These are phyloP conservation scores for Halictus ligatus DNA, from an alignment of 2,888 invertebrate species.

Conservation along the genomic window DNA sequence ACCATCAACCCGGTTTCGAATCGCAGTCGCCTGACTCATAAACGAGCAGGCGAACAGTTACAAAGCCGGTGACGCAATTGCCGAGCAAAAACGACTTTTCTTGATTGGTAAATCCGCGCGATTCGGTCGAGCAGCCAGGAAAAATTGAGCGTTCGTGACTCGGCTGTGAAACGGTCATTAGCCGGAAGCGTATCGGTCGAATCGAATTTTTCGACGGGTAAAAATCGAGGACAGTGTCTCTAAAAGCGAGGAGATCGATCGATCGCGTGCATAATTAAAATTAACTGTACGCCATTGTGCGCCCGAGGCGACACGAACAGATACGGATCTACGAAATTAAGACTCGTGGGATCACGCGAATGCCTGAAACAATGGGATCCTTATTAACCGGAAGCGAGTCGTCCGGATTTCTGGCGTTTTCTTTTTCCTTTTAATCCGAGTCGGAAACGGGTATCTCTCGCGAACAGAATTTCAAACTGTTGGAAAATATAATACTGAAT, in stretches of 20 bases:
- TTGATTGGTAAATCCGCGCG: neutral
- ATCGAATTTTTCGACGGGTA: neutral
- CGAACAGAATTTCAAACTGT: neutral
- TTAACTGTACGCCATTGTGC: constrained; percentile 17
- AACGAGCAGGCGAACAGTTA: neutral
- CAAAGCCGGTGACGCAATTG: neutral
- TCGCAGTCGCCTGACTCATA: neutral
- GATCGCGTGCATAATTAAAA: neutral
- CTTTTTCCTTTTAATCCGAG: neutral
- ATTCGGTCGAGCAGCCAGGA: constrained; percentile 5
- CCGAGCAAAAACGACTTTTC: neutral
- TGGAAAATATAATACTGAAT: neutral
- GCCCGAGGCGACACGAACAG: neutral
- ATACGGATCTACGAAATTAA: constrained; percentile 27
- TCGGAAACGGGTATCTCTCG: neutral
- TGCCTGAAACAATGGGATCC: constrained; percentile 4
- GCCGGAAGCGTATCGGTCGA: neutral
- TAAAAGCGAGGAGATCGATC: neutral
- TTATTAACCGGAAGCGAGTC: constrained; percentile 27
- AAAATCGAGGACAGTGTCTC: neutral
- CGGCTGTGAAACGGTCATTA: neutral
- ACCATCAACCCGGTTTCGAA: neutral
- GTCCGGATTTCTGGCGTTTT: neutral
- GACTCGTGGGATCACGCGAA: constrained; percentile 15
- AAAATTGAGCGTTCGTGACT: neutral